Percentiles rank a stretch among this genome's conserved stretches.
Conservation (phyloP, 2,113 vertebrate genomes). For the Rhadina sibilatrix region DNA sequence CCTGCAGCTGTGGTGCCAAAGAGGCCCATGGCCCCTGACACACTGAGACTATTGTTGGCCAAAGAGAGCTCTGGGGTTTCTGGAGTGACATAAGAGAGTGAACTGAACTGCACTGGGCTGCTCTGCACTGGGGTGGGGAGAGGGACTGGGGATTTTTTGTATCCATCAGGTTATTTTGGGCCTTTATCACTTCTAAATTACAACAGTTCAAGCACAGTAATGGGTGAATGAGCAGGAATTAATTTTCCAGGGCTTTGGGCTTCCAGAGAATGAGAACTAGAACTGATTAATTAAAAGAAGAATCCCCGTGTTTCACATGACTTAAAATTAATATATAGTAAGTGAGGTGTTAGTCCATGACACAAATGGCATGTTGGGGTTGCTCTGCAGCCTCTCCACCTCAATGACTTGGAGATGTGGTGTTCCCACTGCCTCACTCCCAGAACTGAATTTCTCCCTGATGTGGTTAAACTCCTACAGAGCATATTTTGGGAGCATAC, state of each 20-base stretch:
- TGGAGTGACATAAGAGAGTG: neutral
- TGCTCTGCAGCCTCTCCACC: neutral
- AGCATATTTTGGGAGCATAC: neutral
- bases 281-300: neutral
- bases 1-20: conserved; percentile 55
- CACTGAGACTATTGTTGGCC: conserved; percentile 31
- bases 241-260: neutral
- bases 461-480: neutral
- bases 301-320: neutral
- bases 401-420: neutral
- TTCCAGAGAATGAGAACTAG: neutral
- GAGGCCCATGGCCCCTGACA: neutral
- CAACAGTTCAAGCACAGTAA: neutral
- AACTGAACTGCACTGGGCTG: neutral
- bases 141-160: neutral
- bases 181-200: neutral
- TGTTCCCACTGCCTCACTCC: neutral
- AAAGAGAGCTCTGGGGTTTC: conserved; percentile 16
- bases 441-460: neutral
- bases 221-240: neutral
- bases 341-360: neutral
- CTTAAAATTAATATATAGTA: neutral
- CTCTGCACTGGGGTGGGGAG: neutral
- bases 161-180: neutral
- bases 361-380: neutral